phyloP scores from a whole-genome alignment of 2,113 vertebrate species.

The Mola mola region DNA sequence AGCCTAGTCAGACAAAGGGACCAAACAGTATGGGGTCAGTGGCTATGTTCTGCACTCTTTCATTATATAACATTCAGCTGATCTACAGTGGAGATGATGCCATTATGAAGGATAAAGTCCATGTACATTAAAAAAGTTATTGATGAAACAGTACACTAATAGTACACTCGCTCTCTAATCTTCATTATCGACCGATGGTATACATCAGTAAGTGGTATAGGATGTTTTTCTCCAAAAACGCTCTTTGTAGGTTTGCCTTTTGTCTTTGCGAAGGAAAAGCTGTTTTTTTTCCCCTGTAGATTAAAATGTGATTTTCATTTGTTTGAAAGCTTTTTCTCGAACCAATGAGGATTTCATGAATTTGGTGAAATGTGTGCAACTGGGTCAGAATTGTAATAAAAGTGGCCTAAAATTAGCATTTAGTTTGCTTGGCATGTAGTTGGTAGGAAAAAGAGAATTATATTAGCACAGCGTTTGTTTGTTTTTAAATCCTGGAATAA shows the following conservation, averaged over 20 bases:
- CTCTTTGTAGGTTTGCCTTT: slow-evolving; percentile 33
- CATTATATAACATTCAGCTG: slow-evolving; percentile 17
- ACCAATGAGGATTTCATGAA: neutral
- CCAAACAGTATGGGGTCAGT: slow-evolving; percentile 70
- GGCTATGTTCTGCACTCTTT: slow-evolving; percentile 31
- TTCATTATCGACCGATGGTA: too few species aligned
- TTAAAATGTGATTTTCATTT: slow-evolving; percentile 35
- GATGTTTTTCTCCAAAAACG: slow-evolving; percentile 19
- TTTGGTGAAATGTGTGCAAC: slow-evolving; percentile 18
- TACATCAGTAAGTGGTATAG: too few species aligned
- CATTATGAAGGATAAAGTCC: neutral
- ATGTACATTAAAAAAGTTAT: too few species aligned
- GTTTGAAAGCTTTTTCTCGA: slow-evolving; percentile 12
- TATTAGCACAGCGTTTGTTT: too few species aligned
- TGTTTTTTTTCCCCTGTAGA: slow-evolving; percentile 16
- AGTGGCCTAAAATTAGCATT: neutral
- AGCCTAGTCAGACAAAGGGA: slow-evolving; percentile 68
- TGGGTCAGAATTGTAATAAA: slow-evolving; percentile 4
- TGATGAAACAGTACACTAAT: too few species aligned
- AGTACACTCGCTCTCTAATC: too few species aligned
- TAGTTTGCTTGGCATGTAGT: neutral
- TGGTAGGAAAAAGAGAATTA: neutral
- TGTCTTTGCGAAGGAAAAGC: slow-evolving; percentile 15
- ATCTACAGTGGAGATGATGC: slow-evolving; percentile 11
- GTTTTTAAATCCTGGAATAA: slow-evolving; percentile 7